A percentile compares a stretch with the other conserved stretches of the same genome.
phyloP scores from a whole-genome alignment of 2,888 invertebrate species.

The Heliconius ethilla region DNA sequence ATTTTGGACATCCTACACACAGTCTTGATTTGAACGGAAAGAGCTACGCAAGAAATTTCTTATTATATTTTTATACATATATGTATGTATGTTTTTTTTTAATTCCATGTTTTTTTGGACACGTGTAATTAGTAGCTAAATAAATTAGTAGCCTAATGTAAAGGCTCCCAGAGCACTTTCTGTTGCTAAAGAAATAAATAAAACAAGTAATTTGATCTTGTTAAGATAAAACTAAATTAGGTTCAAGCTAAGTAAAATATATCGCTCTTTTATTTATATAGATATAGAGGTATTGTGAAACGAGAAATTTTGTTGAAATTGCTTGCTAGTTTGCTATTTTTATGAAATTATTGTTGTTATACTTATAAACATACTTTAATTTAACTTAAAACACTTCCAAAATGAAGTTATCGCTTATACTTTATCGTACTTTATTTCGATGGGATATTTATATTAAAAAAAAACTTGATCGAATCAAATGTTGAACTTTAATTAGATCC shows the following conservation, averaged over 20 bases:
- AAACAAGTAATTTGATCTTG: conserved; percentile 11
- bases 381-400: too few relatives aligned
- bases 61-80: neutral
- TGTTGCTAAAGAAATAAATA: neutral
- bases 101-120: neutral
- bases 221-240: conserved; percentile 15
- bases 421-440: too few relatives aligned
- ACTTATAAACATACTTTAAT: too few relatives aligned
- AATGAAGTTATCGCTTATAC: too few relatives aligned
- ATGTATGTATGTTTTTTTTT: too few relatives aligned
- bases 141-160: neutral
- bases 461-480: too few relatives aligned
- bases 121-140: neutral
- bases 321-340: neutral
- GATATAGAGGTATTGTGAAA: neutral
- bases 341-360: too few relatives aligned
- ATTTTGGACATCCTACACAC: too few relatives aligned
- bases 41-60: neutral
- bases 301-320: neutral
- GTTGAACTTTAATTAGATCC: too few relatives aligned
- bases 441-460: too few relatives aligned
- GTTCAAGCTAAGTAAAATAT: conserved; percentile 6
- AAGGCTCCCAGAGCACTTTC: neutral
- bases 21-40: too few relatives aligned
- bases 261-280: neutral